Evolutionary conservation across 2,888 invertebrate genomes (phyloP).

Genomic region (Sarcophaga caerulescens): DNA sequence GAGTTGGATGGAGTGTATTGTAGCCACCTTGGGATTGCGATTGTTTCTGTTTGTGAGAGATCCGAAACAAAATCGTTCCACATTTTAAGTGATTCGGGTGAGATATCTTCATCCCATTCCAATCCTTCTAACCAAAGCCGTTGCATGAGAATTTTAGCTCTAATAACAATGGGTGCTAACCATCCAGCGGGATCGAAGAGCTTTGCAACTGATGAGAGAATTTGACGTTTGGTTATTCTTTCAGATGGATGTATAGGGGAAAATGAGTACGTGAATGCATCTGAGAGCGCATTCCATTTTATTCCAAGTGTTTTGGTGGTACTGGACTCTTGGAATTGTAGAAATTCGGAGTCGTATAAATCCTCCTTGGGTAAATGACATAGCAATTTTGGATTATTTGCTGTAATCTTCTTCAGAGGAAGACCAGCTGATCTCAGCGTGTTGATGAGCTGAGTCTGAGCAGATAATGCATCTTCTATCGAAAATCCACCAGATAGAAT

Average conservation of each 20-base stretch:
- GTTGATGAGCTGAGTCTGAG: background rate
- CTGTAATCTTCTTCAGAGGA: background rate
- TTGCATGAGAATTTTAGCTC: conserved; percentile 54
- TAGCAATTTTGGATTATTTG: background rate
- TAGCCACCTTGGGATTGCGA: background rate
- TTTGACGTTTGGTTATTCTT: conserved; percentile 14
- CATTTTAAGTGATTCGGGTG: too few species aligned
- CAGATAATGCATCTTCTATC: background rate
- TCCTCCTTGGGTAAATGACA: background rate
- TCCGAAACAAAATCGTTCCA: too few species aligned
- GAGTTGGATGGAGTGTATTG: background rate
- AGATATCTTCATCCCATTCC: too few species aligned
- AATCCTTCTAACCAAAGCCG: conserved; percentile 47
- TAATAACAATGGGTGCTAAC: conserved; percentile 38
- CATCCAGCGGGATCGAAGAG: conserved; percentile 44
- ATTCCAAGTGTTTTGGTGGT: too few species aligned
- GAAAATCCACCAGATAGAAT: conserved; percentile 1
- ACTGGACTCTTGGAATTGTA: conserved; percentile 25
- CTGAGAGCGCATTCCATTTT: conserved; percentile 26
- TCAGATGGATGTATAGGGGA: background rate
- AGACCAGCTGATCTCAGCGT: background rate
- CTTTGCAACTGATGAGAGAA: background rate
- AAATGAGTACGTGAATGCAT: conserved; percentile 21
- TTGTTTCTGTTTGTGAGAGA: too few species aligned
- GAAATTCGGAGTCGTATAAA: conserved; percentile 13